A percentile compares a stretch with the other conserved stretches of the same genome.
phyloP scores from a whole-genome alignment of 92 coral and sea anemone genomes.

The Phenganax marumi region DNA sequence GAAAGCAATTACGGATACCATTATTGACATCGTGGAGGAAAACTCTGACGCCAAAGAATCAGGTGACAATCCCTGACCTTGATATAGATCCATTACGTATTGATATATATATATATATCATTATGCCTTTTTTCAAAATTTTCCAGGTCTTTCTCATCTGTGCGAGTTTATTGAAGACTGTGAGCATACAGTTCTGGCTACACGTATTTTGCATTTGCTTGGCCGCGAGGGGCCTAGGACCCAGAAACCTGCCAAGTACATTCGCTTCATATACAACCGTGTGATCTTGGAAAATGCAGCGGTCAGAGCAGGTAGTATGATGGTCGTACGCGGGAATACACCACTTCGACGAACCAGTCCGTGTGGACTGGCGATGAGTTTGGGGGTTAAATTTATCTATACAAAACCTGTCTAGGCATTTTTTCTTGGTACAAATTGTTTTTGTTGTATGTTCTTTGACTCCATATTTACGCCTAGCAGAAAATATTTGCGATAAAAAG shows the following conservation, averaged over 20 bases:
- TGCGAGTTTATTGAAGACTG: slow-evolving; percentile 99
- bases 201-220: slow-evolving; percentile 91
- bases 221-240: slow-evolving; percentile 98
- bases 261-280: slow-evolving; percentile 91
- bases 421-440: too few relatives aligned
- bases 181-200: slow-evolving; percentile 96
- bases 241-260: slow-evolving; percentile 89
- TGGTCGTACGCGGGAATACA: too few relatives aligned
- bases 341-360: too few relatives aligned
- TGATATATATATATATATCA: background rate
- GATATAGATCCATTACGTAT: background rate
- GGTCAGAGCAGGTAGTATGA: slow-evolving; percentile 83
- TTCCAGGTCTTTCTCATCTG: slow-evolving; percentile 86
- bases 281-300: slow-evolving; percentile 98
- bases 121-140: background rate
- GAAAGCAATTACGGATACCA: slow-evolving; percentile 97
- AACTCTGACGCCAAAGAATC: slow-evolving; percentile 97
- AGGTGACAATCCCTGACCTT: slow-evolving; percentile 45
- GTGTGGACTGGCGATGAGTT: too few relatives aligned
- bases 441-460: too few relatives aligned
- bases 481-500: too few relatives aligned
- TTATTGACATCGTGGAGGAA: slow-evolving; percentile 90
- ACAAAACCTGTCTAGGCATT: too few relatives aligned
- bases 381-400: too few relatives aligned
- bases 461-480: too few relatives aligned